Evolutionary conservation across 2,797 vertebrate genomes (phyloP).

Genomic region (Setipinna tenuifilis): DNA sequence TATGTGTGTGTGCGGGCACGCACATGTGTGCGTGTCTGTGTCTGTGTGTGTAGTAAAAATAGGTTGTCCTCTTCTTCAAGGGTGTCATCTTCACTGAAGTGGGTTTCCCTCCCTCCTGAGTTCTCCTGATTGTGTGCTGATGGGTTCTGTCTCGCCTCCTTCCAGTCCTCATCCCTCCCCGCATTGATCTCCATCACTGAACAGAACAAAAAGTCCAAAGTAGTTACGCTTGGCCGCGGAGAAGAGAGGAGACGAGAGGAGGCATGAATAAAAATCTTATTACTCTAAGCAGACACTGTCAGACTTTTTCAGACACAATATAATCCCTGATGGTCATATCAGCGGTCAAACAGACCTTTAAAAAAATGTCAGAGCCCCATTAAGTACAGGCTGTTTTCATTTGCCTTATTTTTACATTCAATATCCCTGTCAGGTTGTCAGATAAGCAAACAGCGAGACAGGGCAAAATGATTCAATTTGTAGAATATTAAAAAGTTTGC

Average conservation of each 20-base stretch:
- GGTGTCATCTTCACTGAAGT: not conserved
- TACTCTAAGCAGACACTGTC: not conserved
- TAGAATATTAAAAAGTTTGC: not conserved
- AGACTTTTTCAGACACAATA: not conserved
- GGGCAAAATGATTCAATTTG: not conserved
- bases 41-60: not conserved
- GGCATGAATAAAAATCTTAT: not conserved
- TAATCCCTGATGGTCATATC: not conserved
- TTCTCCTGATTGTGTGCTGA: constrained; percentile 6
- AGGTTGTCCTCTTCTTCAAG: not conserved
- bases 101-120: not conserved
- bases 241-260: not conserved
- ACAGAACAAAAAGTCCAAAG: not conserved
- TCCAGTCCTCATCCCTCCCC: not conserved
- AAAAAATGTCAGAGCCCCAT: not conserved
- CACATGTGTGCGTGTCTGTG: not conserved
- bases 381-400: not conserved
- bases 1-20: not conserved
- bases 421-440: not conserved
- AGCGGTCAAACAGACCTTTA: constrained; percentile 1
- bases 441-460: not conserved
- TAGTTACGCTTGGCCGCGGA: not conserved
- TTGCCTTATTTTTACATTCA: not conserved
- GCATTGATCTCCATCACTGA: not conserved
- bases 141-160: not conserved